Evolutionary conservation across 30 jellyfish, hydroid and myxozoan species (phyloP).

Genomic region (Hydractinia echinata): DNA sequence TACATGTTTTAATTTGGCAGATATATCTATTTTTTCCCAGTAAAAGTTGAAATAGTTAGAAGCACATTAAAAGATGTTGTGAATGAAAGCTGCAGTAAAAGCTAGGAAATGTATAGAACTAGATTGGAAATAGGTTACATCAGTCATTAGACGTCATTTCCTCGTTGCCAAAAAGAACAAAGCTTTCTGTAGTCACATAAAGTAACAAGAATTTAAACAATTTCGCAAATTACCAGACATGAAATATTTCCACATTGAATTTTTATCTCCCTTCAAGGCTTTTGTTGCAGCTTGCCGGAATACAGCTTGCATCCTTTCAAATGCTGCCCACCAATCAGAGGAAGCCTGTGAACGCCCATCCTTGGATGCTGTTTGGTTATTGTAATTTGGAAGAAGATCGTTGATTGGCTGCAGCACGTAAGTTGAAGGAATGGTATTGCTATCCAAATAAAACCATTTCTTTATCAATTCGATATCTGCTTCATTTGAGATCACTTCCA

Average conservation of each 20-base stretch:
- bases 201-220: background rate
- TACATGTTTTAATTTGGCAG: too few species aligned
- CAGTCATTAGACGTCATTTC: too few species aligned
- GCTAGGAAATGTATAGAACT: too few species aligned
- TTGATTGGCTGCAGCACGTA: slow-evolving; percentile 66
- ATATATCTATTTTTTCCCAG: too few species aligned
- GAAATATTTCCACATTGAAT: slow-evolving; percentile 45
- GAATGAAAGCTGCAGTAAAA: too few species aligned
- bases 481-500: slow-evolving; percentile 24
- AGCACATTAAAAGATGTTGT: too few species aligned
- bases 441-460: slow-evolving; percentile 70
- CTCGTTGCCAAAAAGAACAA: too few species aligned
- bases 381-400: slow-evolving; percentile 55
- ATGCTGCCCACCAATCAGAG: slow-evolving; percentile 77
- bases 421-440: slow-evolving; percentile 64
- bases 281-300: slow-evolving; percentile 59
- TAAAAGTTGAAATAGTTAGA: too few species aligned
- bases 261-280: slow-evolving; percentile 22
- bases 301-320: slow-evolving; percentile 62
- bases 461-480: slow-evolving; percentile 41
- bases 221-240: slow-evolving; percentile 48
- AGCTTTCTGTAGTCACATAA: background rate
- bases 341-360: slow-evolving; percentile 71
- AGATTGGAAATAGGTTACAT: too few species aligned
- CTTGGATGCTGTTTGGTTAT: slow-evolving; percentile 49